phyloP scores from a whole-genome alignment of 2,888 invertebrate genomes.

The Cryptocephalus moraei region DNA sequence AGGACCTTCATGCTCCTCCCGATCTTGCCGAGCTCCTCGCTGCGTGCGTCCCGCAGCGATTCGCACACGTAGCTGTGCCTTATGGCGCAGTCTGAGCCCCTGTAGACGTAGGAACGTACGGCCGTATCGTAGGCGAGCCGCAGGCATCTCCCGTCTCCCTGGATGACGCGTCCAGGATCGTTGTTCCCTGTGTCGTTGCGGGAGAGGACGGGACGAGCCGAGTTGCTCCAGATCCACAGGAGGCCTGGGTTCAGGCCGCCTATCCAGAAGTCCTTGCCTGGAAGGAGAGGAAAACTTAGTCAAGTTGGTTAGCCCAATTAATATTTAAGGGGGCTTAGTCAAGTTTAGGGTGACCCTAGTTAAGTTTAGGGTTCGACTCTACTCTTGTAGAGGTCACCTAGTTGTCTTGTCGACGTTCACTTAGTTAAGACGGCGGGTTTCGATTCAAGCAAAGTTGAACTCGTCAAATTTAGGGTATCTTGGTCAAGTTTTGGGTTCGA shows the following conservation, averaged over 20 bases:
- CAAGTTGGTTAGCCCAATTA: too few species aligned
- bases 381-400: too few species aligned
- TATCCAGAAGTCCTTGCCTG: slow-evolving; percentile 70
- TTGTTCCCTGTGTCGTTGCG: slow-evolving; percentile 19
- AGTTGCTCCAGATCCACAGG: slow-evolving; percentile 80
- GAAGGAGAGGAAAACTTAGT: neutral
- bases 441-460: too few species aligned
- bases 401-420: too few species aligned
- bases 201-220: slow-evolving; percentile 58
- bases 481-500: too few species aligned
- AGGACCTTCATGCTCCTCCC: slow-evolving; percentile 15
- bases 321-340: too few species aligned
- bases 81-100: slow-evolving; percentile 63
- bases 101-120: slow-evolving; percentile 51
- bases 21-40: slow-evolving; percentile 47
- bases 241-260: slow-evolving; percentile 78
- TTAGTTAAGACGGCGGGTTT: too few species aligned
- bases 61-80: slow-evolving; percentile 65
- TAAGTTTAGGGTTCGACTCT: too few species aligned
- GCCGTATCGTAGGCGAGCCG: slow-evolving; percentile 55
- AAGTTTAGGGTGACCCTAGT: neutral
- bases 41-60: slow-evolving; percentile 46
- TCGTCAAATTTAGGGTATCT: too few species aligned
- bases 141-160: slow-evolving; percentile 62
- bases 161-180: slow-evolving; percentile 41